These are phyloP conservation scores for Chaenodraco wilsoni DNA, from an alignment of 2,797 vertebrate species.

Conservation along the genomic window DNA sequence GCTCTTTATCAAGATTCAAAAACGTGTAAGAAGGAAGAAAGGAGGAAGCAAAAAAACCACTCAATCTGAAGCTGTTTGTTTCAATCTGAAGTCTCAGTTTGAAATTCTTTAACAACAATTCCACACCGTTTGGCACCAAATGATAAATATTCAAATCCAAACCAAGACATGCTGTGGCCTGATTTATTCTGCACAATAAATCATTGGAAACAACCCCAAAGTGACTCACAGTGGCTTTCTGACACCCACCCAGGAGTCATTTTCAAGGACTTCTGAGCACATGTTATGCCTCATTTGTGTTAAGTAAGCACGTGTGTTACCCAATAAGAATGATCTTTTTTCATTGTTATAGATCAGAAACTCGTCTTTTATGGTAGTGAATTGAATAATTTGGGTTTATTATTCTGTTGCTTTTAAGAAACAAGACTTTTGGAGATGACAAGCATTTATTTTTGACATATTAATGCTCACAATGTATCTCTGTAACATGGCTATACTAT, in stretches of 20 bases:
- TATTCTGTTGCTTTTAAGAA: no score
- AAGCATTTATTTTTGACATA: no score
- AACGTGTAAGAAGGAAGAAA: slow-evolving; percentile 43
- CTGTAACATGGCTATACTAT: no score
- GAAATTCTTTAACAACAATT: background rate
- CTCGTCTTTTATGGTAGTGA: no score
- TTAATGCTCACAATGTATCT: no score
- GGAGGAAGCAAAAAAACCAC: background rate
- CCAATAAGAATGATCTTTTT: background rate
- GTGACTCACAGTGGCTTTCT: background rate
- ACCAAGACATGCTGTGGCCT: background rate
- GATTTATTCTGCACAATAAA: background rate
- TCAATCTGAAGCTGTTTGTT: slow-evolving; percentile 16
- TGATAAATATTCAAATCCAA: background rate
- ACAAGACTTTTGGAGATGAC: no score
- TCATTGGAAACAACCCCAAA: background rate
- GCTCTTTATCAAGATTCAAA: slow-evolving; percentile 59
- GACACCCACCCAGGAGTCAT: background rate
- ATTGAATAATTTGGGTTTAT: no score
- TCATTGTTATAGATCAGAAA: background rate
- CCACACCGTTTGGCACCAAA: slow-evolving; percentile 3
- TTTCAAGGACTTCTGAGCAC: no score
- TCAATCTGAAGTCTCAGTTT: background rate
- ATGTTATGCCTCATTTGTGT: no score
- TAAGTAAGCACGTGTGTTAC: background rate